These are phyloP conservation scores for Latrodectus elegans DNA, from an alignment of 2,888 invertebrate species.

Conservation along the genomic window DNA sequence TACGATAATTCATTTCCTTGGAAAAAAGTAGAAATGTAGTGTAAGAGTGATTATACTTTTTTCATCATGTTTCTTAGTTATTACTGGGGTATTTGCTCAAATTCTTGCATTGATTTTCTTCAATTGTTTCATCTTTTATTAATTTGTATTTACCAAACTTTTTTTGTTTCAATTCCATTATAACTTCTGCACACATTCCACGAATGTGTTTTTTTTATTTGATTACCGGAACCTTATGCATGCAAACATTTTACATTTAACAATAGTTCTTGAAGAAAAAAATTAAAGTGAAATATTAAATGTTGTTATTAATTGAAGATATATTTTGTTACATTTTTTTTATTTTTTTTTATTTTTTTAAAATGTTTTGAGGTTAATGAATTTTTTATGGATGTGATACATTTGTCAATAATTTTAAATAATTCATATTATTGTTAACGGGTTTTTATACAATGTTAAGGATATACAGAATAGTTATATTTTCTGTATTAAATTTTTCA, in stretches of 20 bases:
- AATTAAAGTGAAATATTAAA: neutral
- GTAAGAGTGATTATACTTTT: slow-evolving; percentile 26
- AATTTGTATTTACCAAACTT: slow-evolving; percentile 43
- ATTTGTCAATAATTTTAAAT: no score
- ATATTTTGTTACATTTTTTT: no score
- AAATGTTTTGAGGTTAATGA: no score
- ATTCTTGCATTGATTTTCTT: slow-evolving; percentile 43
- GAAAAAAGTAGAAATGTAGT: slow-evolving; percentile 22
- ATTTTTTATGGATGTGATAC: no score
- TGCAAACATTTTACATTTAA: neutral
- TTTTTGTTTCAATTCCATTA: neutral
- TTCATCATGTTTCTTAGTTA: slow-evolving; percentile 13
- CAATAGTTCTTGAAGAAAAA: neutral
- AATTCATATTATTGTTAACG: no score
- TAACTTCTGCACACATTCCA: neutral
- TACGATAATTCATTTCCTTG: slow-evolving; percentile 49
- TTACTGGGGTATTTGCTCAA: slow-evolving; percentile 38
- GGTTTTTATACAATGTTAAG: no score
- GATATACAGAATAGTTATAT: no score
- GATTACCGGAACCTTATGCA: neutral
- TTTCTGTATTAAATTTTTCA: no score
- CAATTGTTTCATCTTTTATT: slow-evolving; percentile 40
- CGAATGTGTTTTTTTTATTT: neutral
- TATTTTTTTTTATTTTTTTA: no score
- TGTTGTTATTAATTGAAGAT: no score